A percentile compares a stretch with the other conserved stretches of the same genome.
Conservation (phyloP, 2,888 invertebrate genomes). For the Lithophane ornitopus region DNA sequence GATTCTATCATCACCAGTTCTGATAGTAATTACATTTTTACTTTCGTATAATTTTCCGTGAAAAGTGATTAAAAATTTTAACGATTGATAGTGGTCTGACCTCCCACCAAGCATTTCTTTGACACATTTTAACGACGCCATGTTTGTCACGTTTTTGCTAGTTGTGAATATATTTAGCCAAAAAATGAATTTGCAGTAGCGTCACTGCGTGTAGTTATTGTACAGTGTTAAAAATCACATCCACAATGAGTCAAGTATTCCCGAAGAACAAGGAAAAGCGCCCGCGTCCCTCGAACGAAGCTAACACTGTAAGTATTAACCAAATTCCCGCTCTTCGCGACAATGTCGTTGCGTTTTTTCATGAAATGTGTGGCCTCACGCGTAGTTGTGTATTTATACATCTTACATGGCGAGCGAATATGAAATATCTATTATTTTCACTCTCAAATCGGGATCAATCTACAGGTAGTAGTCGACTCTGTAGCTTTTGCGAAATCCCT, state of each 20-base stretch:
- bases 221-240: conserved; percentile 60
- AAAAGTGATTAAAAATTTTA: conserved; percentile 22
- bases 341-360: conserved; percentile 70
- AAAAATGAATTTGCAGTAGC: conserved; percentile 69
- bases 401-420: conserved; percentile 58
- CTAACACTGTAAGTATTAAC: conserved; percentile 81
- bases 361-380: conserved; percentile 76
- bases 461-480: background rate
- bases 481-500: conserved; percentile 56
- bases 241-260: conserved; percentile 79
- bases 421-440: conserved; percentile 36
- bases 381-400: conserved; percentile 76
- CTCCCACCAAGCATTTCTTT: conserved; percentile 71
- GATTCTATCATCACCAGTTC: conserved; percentile 26
- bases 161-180: conserved; percentile 80
- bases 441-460: background rate
- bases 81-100: conserved; percentile 43
- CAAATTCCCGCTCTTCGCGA: conserved; percentile 81
- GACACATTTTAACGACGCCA: conserved; percentile 84
- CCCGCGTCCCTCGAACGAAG: conserved; percentile 74
- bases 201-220: conserved; percentile 42
- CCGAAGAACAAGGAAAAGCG: conserved; percentile 80
- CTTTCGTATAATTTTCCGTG: conserved; percentile 8
- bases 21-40: conserved; percentile 10
- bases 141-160: conserved; percentile 89